Base-by-base conservation (phyloP, 2,113 vertebrate genomes). In the Vicugna pacos region DNA sequence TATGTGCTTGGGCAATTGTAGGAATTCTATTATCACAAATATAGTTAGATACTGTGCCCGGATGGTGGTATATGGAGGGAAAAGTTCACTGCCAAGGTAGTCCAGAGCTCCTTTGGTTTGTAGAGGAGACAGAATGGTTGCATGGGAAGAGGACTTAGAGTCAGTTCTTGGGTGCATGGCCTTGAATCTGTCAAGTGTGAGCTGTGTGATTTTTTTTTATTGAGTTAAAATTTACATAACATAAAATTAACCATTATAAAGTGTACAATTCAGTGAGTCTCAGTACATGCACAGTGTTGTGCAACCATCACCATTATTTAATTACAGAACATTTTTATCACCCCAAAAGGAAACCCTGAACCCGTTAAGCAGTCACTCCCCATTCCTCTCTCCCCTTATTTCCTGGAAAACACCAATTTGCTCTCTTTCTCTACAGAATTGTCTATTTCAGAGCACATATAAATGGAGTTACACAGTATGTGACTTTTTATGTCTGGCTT, bases 271-370 rank as follows among this genome's bases (percentile, higher is more conserved):
- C 30, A 64, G 22, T 76, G 15, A 90, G 24, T 92, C 10, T 75
- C 28, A 70, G 0, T 92, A 83, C 26, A 88, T 93, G 91, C 22
- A 91, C 60, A 90, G 2, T 96, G 46, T 81, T 93, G 22, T 73
- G 20, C 16, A 90, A 10, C 32, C 46, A 94, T 88, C 42, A 94
- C 80, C 28, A 54, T 76, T 42, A 7, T 50, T 16, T 89, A 84
- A 65, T 54, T 82, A 22, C 80, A n/a, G 38, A 80, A 70, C 67
- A 93, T 91, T 97, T 93, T 91, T 50, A 48, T 93, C 72, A 94
- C 19, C 80, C 46, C 24, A 52, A 22, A 91, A 93, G 87, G 70
- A 89, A 89, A 89, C 24, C 13, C 12, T 81, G 4, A 60, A 67
- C 38, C 38, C 46, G 76, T 80, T 75, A 70, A 75, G 38, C 64